Evolutionary conservation across 2,113 vertebrate genomes (phyloP), one percentile per base, ranked within the genome.

Genomic region (Esox niger): DNA sequence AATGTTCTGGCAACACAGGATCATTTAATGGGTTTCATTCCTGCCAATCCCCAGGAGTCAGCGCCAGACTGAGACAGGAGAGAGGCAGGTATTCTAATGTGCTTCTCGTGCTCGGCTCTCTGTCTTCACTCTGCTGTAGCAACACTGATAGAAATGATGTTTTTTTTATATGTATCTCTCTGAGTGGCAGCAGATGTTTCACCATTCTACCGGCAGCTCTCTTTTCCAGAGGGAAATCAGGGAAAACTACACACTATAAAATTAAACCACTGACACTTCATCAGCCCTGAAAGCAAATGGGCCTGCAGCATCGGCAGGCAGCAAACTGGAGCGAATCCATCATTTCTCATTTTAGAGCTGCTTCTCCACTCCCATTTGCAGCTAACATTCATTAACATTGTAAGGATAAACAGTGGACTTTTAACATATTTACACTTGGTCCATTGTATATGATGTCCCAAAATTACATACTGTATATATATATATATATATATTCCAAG

Each of bases 211-310:
- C 85, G 69, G 80, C 85, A 87, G 82, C 64, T 72, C 80, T 83
- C 65, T 49, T 68, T 86, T 90, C 91, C 86, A 30, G 78, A 69
- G 89, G 89, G 91, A 90, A 92, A 90, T 91, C 88, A 89, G 86
- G 70, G 73, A 87, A 87, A 89, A 88, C 90, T 87, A 87, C 83
- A 75, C 75, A 83, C 89, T 89, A 89, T 90, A 90, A 91, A 91
- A 92, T 91, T 86, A 91, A 91, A 90, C 81, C 86, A 89, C 82
- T 87, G 82, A 88, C 84, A 88, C 87, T 89, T 89, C 83, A 85
- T 79, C 74, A 65, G 81, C 80, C 86, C 85, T 85, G 85, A 87
- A 89, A 90, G 86, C 83, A 87, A 89, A 88, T 83, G 82, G 77
- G 79, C 82, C 75, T n/a, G 69, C 77, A 84, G 82, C 79, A 75